Percentiles rank a stretch among this genome's conserved stretches.
These are phyloP conservation scores for Acromyrmex heyeri DNA, from an alignment of 1,140 invertebrate genomes.

Conservation along the genomic window DNA sequence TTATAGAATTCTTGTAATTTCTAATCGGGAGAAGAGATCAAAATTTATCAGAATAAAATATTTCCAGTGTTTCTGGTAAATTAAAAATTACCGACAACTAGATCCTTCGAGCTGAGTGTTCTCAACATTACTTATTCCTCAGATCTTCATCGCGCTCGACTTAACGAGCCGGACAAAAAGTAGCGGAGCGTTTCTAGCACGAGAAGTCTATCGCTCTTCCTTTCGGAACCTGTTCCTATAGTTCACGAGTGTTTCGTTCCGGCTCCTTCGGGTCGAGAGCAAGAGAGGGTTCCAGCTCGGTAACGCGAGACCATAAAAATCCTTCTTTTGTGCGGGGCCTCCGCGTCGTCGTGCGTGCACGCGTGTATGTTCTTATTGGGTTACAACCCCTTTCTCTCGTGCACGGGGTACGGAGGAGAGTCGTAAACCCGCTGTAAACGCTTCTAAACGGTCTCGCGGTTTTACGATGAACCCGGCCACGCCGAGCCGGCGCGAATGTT, in stretches of 20 bases:
- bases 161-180: slow-evolving; percentile 52
- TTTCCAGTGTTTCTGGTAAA: neutral
- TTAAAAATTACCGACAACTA: slow-evolving; percentile 12
- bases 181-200: slow-evolving; percentile 46
- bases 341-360: slow-evolving; percentile 39
- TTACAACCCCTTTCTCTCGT: slow-evolving; percentile 44
- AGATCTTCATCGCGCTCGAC: slow-evolving; percentile 45
- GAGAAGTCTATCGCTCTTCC: slow-evolving; percentile 23
- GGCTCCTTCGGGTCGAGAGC: neutral
- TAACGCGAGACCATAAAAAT: slow-evolving; percentile 59
- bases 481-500: slow-evolving; percentile 45
- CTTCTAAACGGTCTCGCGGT: slow-evolving; percentile 59
- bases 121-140: slow-evolving; percentile 40
- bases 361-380: slow-evolving; percentile 55
- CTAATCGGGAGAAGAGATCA: slow-evolving; percentile 19
- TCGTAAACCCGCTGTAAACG: slow-evolving; percentile 65
- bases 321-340: slow-evolving; percentile 53
- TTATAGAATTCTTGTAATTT: neutral
- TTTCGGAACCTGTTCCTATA: slow-evolving; percentile 51
- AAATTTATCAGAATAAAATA: neutral
- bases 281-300: slow-evolving; percentile 31
- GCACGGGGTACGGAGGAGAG: slow-evolving; percentile 32
- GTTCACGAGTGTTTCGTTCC: slow-evolving; percentile 8
- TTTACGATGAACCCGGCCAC: slow-evolving; percentile 50
- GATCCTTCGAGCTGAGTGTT: neutral